These are phyloP conservation scores for Nudaria mundana DNA, from an alignment of 2,888 invertebrate genomes.

Conservation along the genomic window DNA sequence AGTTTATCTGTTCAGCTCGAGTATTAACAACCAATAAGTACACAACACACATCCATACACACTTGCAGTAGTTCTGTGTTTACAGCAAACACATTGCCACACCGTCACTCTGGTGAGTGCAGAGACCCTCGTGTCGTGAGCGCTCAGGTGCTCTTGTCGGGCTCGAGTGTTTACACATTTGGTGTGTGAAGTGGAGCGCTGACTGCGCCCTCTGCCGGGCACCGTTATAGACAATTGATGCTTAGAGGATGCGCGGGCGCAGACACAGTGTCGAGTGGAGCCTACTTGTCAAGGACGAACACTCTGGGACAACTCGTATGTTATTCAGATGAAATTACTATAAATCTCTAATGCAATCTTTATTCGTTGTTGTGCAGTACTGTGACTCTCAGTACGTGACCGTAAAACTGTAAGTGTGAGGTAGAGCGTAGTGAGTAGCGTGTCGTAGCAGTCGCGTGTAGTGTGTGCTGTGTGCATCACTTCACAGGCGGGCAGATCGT, in stretches of 20 bases:
- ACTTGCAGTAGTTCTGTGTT: conserved; percentile 16
- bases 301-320: neutral
- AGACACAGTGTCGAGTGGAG: conserved; percentile 11
- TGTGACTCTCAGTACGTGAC: too few relatives aligned
- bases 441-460: neutral
- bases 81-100: conserved; percentile 24
- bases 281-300: conserved; percentile 14
- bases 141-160: conserved; percentile 4
- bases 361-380: too few relatives aligned
- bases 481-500: conserved; percentile 16
- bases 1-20: conserved; percentile 6
- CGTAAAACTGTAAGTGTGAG: too few relatives aligned
- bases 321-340: too few relatives aligned
- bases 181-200: conserved; percentile 23
- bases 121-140: conserved; percentile 2
- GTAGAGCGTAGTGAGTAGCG: too few relatives aligned
- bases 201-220: conserved; percentile 16
- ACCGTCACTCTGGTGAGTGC: too few relatives aligned
- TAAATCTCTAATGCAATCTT: too few relatives aligned
- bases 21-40: too few relatives aligned
- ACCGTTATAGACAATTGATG: conserved; percentile 19
- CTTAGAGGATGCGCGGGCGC: conserved; percentile 14
- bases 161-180: conserved; percentile 22
- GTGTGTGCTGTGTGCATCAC: neutral
- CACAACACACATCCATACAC: too few relatives aligned